These are phyloP conservation scores for Trachops cirrhosus DNA, from an alignment of 2,797 vertebrate species.

Conservation along the genomic window DNA sequence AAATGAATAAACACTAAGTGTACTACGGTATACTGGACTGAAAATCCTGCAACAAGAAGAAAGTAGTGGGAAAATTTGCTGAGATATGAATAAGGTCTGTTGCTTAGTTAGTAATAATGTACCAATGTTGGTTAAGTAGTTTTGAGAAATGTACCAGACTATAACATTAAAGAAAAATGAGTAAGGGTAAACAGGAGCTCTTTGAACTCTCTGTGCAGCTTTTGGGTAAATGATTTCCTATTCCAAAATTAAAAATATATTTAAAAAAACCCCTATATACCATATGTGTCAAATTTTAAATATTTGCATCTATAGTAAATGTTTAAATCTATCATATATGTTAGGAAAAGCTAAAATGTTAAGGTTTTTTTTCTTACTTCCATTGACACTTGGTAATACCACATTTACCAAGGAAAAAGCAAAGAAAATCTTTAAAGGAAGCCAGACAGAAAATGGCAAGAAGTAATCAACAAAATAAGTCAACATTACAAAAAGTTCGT, in stretches of 20 bases:
- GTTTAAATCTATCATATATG: background rate
- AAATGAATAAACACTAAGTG: background rate
- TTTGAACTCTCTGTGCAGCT: background rate
- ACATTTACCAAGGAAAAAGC: background rate
- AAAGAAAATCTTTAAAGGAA: background rate
- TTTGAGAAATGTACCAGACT: background rate
- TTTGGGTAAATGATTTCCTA: background rate
- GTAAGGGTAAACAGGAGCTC: background rate
- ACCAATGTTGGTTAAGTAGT: background rate
- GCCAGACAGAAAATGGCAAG: slow-evolving; percentile 9
- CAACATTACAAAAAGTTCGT: background rate
- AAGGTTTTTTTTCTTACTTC: background rate
- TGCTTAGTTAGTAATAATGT: background rate
- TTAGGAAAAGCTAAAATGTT: slow-evolving; percentile 3
- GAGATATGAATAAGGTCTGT: background rate
- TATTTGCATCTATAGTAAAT: background rate
- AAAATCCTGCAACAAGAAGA: background rate
- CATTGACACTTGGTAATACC: background rate
- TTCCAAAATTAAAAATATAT: background rate
- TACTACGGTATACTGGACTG: background rate
- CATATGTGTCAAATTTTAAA: slow-evolving; percentile 12
- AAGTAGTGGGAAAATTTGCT: slow-evolving; percentile 1
- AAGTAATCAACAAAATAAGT: background rate
- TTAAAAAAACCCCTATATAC: background rate
- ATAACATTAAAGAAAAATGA: background rate